Conservation (phyloP, 2,888 invertebrate species). For the Junonia oenone region DNA sequence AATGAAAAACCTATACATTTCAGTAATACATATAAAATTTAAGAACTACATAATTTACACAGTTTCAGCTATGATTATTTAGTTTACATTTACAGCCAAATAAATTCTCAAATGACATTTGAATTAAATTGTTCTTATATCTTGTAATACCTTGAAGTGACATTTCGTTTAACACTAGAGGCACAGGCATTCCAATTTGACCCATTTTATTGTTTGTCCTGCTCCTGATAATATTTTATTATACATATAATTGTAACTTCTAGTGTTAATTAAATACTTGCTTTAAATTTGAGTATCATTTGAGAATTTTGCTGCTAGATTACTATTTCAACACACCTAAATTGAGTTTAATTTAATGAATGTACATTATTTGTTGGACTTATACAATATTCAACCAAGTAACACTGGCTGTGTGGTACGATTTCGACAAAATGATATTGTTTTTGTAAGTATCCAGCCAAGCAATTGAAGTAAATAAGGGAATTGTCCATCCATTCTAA, state of each 20-base stretch:
- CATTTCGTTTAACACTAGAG: too few species aligned
- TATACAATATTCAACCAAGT: conserved; percentile 3
- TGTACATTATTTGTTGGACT: background rate
- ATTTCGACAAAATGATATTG: background rate
- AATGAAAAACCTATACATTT: conserved; percentile 19
- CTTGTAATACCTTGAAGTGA: background rate
- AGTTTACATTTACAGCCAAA: too few species aligned
- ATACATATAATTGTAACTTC: too few species aligned
- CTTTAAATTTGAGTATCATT: too few species aligned
- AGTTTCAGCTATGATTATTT: conserved; percentile 5
- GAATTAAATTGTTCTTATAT: too few species aligned
- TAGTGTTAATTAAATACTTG: too few species aligned
- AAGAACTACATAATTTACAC: conserved; percentile 13
- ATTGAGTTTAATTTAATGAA: background rate
- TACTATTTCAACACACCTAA: background rate
- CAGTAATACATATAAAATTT: conserved; percentile 12
- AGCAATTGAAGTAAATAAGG: background rate
- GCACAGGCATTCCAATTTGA: too few species aligned
- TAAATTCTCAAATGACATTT: too few species aligned
- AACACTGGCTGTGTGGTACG: background rate
- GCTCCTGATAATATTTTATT: too few species aligned
- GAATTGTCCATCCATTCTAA: background rate
- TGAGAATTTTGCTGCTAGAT: background rate
- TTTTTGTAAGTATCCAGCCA: conserved; percentile 7
- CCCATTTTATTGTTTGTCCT: too few species aligned